Evolutionary conservation across 2,113 vertebrate genomes (phyloP).

Genomic region (Theristicus caerulescens): DNA sequence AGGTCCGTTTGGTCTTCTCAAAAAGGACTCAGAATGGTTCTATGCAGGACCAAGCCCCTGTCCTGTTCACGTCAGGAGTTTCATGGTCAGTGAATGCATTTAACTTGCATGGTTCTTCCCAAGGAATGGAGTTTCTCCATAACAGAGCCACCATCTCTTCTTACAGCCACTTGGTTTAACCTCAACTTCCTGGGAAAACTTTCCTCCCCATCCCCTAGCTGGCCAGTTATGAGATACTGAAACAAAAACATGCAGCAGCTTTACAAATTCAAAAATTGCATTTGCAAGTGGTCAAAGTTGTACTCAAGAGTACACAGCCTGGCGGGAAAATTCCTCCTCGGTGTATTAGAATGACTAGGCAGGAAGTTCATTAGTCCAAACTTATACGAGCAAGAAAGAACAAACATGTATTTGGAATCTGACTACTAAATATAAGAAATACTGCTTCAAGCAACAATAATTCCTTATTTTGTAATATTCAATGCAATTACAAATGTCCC

Average conservation of each 20-base stretch:
- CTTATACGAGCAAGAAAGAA: neutral
- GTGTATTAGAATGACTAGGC: neutral
- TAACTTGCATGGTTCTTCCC: neutral
- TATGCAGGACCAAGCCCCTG: neutral
- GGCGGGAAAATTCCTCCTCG: neutral
- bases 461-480: neutral
- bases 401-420: neutral
- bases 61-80: fast-evolving
- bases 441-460: neutral
- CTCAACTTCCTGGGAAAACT: neutral
- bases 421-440: neutral
- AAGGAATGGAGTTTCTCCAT: neutral
- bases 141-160: neutral
- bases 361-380: constrained; percentile 55
- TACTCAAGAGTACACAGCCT: neutral
- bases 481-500: neutral
- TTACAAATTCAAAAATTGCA: neutral
- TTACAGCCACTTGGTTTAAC: neutral
- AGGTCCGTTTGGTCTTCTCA: neutral
- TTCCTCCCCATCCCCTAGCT: neutral
- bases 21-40: neutral
- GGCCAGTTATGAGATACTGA: neutral
- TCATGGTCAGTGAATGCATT: neutral
- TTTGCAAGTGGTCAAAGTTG: neutral
- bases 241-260: neutral